Evolutionary conservation across 2,888 invertebrate species (phyloP), one percentile per base, ranked within the genome.

Genomic region (Oegoconia quadripuncta): DNA sequence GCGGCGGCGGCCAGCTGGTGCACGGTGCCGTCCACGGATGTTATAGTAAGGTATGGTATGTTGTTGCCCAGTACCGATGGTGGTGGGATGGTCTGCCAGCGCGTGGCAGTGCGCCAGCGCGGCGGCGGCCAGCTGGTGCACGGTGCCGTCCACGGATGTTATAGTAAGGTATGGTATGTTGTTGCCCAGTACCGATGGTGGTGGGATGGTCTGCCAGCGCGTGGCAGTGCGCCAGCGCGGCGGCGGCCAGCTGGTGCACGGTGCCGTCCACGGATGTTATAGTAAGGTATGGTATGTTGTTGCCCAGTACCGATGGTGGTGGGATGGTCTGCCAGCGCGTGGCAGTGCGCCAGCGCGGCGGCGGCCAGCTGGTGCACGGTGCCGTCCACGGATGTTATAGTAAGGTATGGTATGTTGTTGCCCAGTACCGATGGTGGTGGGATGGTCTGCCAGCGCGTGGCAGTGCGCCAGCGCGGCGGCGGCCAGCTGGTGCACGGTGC

Each of bases 221-320:
- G 71, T 97, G 97, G 55, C 97, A 89, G 79, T 98, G 96, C 64
- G 97, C 95, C 54, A 98, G 91, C 28, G 97, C 96, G 64, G 98
- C 97, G 46, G 95, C 97, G 0, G 98, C 97, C 42, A 97, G 89
- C 80, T 99, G 97, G 70, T 98, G 98, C 20, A 99, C 99, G 0
- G 99, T 99, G 42, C 99, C 99, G 88, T 99, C 99, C 69, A 93
- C 95, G n/a, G n/a, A n/a, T n/a, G n/a, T n/a, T n/a, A n/a, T n/a
- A n/a, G n/a, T n/a, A n/a, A n/a, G n/a, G n/a, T n/a, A n/a, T n/a
- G n/a, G n/a, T n/a, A n/a, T n/a, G n/a, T n/a, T n/a, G n/a, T n/a
- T n/a, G n/a, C n/a, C n/a, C n/a, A n/a, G 71, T 97, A 97, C n/a
- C n/a, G n/a, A n/a, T n/a, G n/a, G n/a, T n/a, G n/a, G n/a, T n/a